Base-by-base conservation (phyloP, 1,140 invertebrate species). In the Meloidogyne chitwoodi region DNA sequence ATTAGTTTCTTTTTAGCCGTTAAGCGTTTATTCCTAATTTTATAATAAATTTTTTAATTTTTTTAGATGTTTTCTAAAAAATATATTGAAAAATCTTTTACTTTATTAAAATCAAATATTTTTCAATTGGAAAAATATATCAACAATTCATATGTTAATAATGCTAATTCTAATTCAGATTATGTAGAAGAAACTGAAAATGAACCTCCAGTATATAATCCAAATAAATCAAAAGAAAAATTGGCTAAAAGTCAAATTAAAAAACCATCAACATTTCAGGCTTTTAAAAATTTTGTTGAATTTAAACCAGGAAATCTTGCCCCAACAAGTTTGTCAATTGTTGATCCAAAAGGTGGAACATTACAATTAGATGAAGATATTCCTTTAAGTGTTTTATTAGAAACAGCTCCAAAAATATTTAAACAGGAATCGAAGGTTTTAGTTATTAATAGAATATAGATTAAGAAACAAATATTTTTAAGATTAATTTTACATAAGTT, bases 401-500 rank as follows among this genome's bases (percentile, higher is more conserved):
- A 76, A 48, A 68, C 68, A 34, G 68, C 63, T n/a, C 66, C 70
- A n/a, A 34, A 27, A 79, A 41, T 81, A 29, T 27, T 72, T 11
- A 83, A 76, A 66, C 26, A 83, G n/a, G 56, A 81, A 29, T 26
- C 71, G 10, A 73, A 77, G 61, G 80, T 75, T 31, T 56, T n/a
- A 1, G 6, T 56, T 56, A n/a, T 41, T 41, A 41, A 41, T 14
- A 31, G 71, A 69, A 41, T 41, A 11, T 16, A 11, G n/a, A 44
- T 65, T 19, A 34, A 68, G 6, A 62, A 62, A 19, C 19, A 62
- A 26, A n/a, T 62, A 26, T 14, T 10, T n/a, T 0, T 24, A 26
- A 24, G 22, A 16, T 24, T 27, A 1, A 66, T n/a, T 11, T 48
- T 48, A 73, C n/a, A n/a, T n/a, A 31, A 26, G 12, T 4, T 8